Conservation (phyloP, 2,888 invertebrate species). For the Drosophila histrio region DNA sequence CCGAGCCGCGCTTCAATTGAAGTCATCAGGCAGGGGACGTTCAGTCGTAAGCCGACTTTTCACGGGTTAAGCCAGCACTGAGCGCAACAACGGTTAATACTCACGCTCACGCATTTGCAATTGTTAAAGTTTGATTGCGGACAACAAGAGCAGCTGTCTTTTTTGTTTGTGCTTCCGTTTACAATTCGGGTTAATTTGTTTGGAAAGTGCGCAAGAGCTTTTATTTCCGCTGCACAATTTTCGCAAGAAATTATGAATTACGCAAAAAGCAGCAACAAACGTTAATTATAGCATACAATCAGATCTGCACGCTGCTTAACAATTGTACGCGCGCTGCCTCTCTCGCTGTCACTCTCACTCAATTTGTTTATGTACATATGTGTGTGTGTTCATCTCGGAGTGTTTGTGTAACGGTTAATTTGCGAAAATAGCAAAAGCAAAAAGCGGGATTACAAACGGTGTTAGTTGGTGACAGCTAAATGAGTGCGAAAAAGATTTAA, state of each 20-base stretch:
- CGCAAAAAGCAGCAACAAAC: slow-evolving; percentile 40
- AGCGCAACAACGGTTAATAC: slow-evolving; percentile 21
- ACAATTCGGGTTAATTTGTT: slow-evolving; percentile 75
- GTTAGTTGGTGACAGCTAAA: slow-evolving; percentile 59
- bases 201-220: slow-evolving; percentile 63
- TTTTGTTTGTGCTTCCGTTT: slow-evolving; percentile 60
- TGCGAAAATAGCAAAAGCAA: slow-evolving; percentile 43
- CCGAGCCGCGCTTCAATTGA: slow-evolving; percentile 69
- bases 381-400: slow-evolving; percentile 6
- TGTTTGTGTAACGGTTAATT: slow-evolving; percentile 55
- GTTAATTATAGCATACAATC: slow-evolving; percentile 33
- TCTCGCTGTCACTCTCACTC: background rate
- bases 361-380: slow-evolving; percentile 6
- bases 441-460: slow-evolving; percentile 27
- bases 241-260: slow-evolving; percentile 58
- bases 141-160: slow-evolving; percentile 16
- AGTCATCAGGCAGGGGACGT: slow-evolving; percentile 41
- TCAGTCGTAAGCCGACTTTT: slow-evolving; percentile 74
- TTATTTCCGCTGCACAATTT: slow-evolving; percentile 66
- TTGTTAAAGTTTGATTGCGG: slow-evolving; percentile 21
- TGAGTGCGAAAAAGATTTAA: slow-evolving; percentile 67
- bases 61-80: slow-evolving; percentile 58
- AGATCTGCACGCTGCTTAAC: slow-evolving; percentile 22
- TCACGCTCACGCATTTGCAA: slow-evolving; percentile 43
- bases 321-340: slow-evolving; percentile 2